phyloP scores from a whole-genome alignment of 2,888 invertebrate species.

The Hypercompe scribonia region DNA sequence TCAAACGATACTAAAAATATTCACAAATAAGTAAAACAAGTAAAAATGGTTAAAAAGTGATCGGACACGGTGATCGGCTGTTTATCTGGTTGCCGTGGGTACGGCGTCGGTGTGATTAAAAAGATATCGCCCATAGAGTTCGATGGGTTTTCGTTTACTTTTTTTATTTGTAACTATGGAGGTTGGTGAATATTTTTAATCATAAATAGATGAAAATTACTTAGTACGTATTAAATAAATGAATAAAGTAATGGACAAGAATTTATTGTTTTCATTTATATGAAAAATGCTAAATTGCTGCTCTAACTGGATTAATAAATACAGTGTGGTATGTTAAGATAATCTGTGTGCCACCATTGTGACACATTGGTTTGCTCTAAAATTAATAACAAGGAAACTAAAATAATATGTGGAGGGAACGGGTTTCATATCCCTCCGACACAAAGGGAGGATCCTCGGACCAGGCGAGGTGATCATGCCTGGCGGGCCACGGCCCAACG shows the following conservation, averaged over 20 bases:
- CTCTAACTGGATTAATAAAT: too few relatives aligned
- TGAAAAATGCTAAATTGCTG: background rate
- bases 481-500: too few relatives aligned
- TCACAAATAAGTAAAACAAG: slow-evolving; percentile 53
- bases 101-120: slow-evolving; percentile 51
- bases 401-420: too few relatives aligned
- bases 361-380: background rate
- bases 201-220: background rate
- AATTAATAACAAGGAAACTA: background rate
- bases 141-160: background rate
- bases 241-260: background rate
- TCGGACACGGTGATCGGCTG: slow-evolving; percentile 44
- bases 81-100: slow-evolving; percentile 56
- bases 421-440: too few relatives aligned
- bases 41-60: slow-evolving; percentile 51
- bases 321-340: too few relatives aligned
- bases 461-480: too few relatives aligned
- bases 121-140: slow-evolving; percentile 20
- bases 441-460: too few relatives aligned
- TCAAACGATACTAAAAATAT: slow-evolving; percentile 43
- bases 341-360: too few relatives aligned
- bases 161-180: background rate
- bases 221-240: background rate
- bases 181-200: background rate
- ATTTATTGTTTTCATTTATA: background rate